Evolutionary conservation across 2,797 vertebrate genomes (phyloP).

Genomic region (Jordanella pulchra): DNA sequence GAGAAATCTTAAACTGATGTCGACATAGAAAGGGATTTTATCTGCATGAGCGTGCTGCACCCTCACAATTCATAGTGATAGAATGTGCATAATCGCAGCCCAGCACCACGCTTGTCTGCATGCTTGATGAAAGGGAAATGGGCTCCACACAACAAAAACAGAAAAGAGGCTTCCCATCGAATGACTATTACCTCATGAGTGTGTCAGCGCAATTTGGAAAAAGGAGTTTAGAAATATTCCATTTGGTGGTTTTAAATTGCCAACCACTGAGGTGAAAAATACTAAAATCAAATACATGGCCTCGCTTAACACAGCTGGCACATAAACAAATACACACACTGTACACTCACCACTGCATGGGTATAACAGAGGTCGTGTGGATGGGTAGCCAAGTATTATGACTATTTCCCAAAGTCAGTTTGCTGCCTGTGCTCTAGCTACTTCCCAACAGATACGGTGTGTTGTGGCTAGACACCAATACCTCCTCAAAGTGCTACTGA

Average conservation of each 20-base stretch:
- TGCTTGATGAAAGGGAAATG: constrained; percentile 69
- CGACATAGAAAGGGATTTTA: constrained; percentile 51
- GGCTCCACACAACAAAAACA: constrained; percentile 62
- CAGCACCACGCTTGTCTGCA: constrained; percentile 63
- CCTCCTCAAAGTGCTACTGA: constrained; percentile 61
- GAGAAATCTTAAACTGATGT: constrained; percentile 62
- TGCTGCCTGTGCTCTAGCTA: constrained; percentile 44
- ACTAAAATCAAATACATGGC: constrained; percentile 67
- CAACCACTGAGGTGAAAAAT: constrained; percentile 74
- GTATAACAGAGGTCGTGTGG: constrained; percentile 47
- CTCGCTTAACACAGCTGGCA: constrained; percentile 59
- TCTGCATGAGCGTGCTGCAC: constrained; percentile 55
- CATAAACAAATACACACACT: constrained; percentile 35
- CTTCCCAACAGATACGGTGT: constrained; percentile 59
- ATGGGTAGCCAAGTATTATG: constrained; percentile 56
- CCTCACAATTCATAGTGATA: constrained; percentile 63
- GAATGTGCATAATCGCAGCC: constrained; percentile 60
- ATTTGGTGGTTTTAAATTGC: constrained; percentile 76
- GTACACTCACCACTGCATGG: constrained; percentile 36
- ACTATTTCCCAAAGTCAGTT: constrained; percentile 41
- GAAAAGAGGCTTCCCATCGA: constrained; percentile 68
- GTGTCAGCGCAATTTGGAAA: constrained; percentile 71
- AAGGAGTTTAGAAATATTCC: constrained; percentile 72
- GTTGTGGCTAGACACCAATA: constrained; percentile 63
- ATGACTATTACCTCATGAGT: constrained; percentile 72